Evolutionary conservation across 2,113 vertebrate species (phyloP).

Genomic region (Trematocara unimaculatum): DNA sequence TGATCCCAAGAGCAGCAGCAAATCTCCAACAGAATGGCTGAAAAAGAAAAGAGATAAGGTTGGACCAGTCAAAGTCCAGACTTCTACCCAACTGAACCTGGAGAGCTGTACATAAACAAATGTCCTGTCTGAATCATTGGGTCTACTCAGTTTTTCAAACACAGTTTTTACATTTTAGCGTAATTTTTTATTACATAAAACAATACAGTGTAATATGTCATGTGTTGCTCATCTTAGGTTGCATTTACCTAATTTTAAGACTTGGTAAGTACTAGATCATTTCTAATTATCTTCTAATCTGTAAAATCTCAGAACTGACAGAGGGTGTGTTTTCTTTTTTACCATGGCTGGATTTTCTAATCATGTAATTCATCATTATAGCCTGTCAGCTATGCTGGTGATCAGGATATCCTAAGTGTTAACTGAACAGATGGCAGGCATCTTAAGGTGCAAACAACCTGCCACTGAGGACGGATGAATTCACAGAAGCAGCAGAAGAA

Average conservation of each 20-base stretch:
- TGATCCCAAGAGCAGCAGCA: not conserved
- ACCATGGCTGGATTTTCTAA: not conserved
- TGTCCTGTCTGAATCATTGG: not conserved
- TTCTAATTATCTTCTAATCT: not conserved
- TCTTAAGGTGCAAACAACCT: constrained; percentile 33
- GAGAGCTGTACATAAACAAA: not conserved
- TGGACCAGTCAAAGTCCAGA: not conserved
- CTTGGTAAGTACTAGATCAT: not conserved
- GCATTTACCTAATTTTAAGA: not conserved
- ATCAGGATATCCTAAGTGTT: constrained; percentile 9
- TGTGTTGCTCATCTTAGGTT: not conserved
- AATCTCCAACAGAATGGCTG: not conserved
- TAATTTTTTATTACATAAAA: not conserved
- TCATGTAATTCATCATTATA: constrained; percentile 31
- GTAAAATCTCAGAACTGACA: not conserved
- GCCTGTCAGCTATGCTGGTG: not conserved
- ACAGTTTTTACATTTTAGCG: not conserved
- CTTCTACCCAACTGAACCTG: not conserved
- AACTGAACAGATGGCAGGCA: constrained; percentile 41
- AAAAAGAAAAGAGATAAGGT: not conserved
- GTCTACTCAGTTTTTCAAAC: not conserved
- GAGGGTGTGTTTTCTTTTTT: not conserved
- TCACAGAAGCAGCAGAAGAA: not conserved
- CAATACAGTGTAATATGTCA: not conserved
- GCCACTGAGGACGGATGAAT: constrained; percentile 8